Evolutionary conservation across 2,888 invertebrate species (phyloP), one percentile per base, ranked within the genome.

Genomic region (Caradrina clavipalpis): DNA sequence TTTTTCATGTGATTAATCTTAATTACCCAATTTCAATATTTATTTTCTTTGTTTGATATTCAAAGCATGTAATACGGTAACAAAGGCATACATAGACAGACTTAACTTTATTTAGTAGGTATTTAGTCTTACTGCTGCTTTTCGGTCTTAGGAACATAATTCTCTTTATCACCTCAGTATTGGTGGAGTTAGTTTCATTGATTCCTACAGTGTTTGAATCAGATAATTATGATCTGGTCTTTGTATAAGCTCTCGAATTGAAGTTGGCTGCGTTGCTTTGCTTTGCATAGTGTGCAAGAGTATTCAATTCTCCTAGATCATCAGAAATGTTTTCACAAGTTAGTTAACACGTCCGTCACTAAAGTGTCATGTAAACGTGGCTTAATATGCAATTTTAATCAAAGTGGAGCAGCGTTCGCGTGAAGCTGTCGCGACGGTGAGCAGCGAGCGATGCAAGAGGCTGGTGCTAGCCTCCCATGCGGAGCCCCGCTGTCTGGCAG

Each of bases 401-500:
- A 86, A 93, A 94, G 94, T 95, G 89, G 94, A 94, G 93, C 94
- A 93, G 87, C 87, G 88, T 91, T 96, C 93, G 94, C 90, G 91
- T 90, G 86, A 83, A 92, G 93, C 92, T 93, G 92, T 92, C 92
- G 95, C 95, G 93, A 91, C 93, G 92, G 91, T 91, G 94, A 92
- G 89, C 89, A 88, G 86, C 85, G 89, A 88, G 88, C 93, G 91
- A 86, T 94, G 95, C 93, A 94, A 94, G 93, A 95, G 94, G 95
- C 91, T 95, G 94, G 90, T 94, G 94, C 86, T 94, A 91, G 94
- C 95, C 94, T 94, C 95, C 96, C 96, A 94, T 89, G 91, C 93
- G 96, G 96, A 96, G 96, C 96, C 96, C 93, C 96, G 96, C 96
- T 96, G 96, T 96, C 96, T 96, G 96, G 94, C 95, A 90, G 93